A percentile compares a stretch with the other conserved stretches of the same genome.
Evolutionary conservation across 2,113 vertebrate genomes (phyloP).

Genomic region (Gobio gobio): DNA sequence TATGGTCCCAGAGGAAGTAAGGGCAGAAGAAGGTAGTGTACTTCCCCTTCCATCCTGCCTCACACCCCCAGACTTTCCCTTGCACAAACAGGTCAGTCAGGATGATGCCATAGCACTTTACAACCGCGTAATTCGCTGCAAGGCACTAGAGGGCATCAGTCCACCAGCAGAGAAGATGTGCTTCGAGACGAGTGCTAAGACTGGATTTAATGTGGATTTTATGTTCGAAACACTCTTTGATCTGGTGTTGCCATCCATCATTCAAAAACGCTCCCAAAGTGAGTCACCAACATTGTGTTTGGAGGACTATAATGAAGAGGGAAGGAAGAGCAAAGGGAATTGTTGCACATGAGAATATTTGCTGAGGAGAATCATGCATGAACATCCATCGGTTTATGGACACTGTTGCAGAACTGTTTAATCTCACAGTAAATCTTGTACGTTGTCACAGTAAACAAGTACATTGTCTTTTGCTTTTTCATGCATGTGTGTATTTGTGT

Average conservation of each 20-base stretch:
- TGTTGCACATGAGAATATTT: slow-evolving; percentile 43
- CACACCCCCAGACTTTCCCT: slow-evolving; percentile 20
- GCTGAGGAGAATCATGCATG: neutral
- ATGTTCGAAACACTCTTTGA: slow-evolving; percentile 93
- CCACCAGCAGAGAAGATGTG: slow-evolving; percentile 90
- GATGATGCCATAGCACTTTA: slow-evolving; percentile 88
- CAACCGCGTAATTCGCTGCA: slow-evolving; percentile 86
- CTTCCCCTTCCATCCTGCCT: slow-evolving; percentile 56
- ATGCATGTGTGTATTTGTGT: neutral
- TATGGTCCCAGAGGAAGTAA: slow-evolving; percentile 33
- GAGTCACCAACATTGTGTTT: slow-evolving; percentile 81
- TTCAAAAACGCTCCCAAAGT: slow-evolving; percentile 80
- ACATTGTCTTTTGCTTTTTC: neutral
- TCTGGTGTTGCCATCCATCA: slow-evolving; percentile 85
- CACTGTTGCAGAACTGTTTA: neutral
- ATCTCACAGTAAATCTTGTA: neutral
- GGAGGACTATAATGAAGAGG: slow-evolving; percentile 63
- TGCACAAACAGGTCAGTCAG: slow-evolving; percentile 77
- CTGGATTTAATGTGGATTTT: slow-evolving; percentile 88
- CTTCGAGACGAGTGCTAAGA: slow-evolving; percentile 96
- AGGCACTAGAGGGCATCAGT: slow-evolving; percentile 80
- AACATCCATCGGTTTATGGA: neutral
- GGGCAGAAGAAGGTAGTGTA: neutral
- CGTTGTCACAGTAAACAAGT: neutral
- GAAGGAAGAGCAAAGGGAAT: slow-evolving; percentile 23